Base-by-base conservation (phyloP, 2,888 invertebrate species). In the Sarcophaga caerulescens region DNA sequence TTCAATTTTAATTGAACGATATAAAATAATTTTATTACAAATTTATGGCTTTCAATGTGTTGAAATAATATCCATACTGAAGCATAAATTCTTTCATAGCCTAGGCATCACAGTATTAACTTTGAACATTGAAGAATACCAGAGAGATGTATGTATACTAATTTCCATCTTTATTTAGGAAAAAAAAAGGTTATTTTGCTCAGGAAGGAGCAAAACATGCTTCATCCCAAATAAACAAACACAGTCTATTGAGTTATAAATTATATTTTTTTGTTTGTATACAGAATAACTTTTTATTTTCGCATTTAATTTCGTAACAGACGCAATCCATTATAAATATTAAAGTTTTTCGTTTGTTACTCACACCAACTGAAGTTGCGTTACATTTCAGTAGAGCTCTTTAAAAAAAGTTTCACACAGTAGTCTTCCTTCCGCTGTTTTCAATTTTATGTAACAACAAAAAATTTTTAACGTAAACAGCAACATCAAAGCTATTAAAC, bases 191-290 rank as follows among this genome's bases (percentile, higher is more conserved):
- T 35, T 35, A 35, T 35, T 35, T 35, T 35, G 35, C 8, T n/a
- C n/a, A 35, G 2, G 35, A 35, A 35, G 35, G 8, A 35, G 2
- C 35, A 65, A 65, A 35, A 79, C 65, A 21, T 17, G 2, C n/a
- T 21, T 52, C 63, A 71, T 5, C 44, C 3, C 60, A 45, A 45
- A 71, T 19, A 47, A n/a, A 21, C 19, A 68, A 68, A 73, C 60
- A 68, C 65, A 66, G 68, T 68, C 74, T 81, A 52, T 74, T 75
- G 81, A 63, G 74, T 52, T 11, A 69, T 69, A 81, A 81, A 81
- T 69, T 47, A 69, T 69, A 69, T 35, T 35, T 35, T 35, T 35
- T 47, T 47, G 6, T 69, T 71, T 71, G 17, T 65, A 57, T 19
- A 74, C 47, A 52, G 68, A 74, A 81, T 35, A 81, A 68, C 62